phyloP scores from a whole-genome alignment of 1,140 invertebrate genomes.

The Bombus confusus region DNA sequence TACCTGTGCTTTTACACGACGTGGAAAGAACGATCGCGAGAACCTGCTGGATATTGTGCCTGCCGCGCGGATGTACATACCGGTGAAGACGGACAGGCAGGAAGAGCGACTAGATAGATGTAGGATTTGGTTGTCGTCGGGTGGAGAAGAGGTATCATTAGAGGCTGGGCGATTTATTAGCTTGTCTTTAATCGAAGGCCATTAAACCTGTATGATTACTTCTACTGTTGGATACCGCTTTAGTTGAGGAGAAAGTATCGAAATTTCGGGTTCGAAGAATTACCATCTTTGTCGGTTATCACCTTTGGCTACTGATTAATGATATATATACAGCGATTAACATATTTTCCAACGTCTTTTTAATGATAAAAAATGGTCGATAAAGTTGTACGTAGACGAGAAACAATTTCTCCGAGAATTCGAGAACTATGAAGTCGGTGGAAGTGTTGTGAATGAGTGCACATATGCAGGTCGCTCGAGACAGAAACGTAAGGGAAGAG shows the following conservation, averaged over 20 bases:
- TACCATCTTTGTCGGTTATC: too few relatives aligned
- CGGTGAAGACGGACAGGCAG: background rate
- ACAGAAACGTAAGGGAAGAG: background rate
- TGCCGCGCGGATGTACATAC: slow-evolving; percentile 20
- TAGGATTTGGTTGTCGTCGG: background rate
- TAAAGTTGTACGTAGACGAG: too few relatives aligned
- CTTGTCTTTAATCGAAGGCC: slow-evolving; percentile 12
- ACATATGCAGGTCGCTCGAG: background rate
- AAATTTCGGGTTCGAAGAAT: background rate
- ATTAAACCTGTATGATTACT: background rate
- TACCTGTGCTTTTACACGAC: slow-evolving; percentile 40
- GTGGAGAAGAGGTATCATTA: background rate
- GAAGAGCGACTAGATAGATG: slow-evolving; percentile 6
- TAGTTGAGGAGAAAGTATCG: background rate
- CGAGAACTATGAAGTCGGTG: background rate
- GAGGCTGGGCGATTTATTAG: slow-evolving; percentile 1
- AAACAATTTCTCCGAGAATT: background rate
- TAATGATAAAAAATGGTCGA: background rate
- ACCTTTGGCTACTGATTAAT: background rate
- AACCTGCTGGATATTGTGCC: slow-evolving; percentile 41
- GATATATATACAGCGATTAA: background rate
- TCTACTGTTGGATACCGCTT: background rate
- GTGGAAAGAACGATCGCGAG: slow-evolving; percentile 39
- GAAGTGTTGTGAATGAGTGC: too few relatives aligned
- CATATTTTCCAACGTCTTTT: background rate